phyloP scores from a whole-genome alignment of 2,113 vertebrate species.

The Semicossyphus pulcher region DNA sequence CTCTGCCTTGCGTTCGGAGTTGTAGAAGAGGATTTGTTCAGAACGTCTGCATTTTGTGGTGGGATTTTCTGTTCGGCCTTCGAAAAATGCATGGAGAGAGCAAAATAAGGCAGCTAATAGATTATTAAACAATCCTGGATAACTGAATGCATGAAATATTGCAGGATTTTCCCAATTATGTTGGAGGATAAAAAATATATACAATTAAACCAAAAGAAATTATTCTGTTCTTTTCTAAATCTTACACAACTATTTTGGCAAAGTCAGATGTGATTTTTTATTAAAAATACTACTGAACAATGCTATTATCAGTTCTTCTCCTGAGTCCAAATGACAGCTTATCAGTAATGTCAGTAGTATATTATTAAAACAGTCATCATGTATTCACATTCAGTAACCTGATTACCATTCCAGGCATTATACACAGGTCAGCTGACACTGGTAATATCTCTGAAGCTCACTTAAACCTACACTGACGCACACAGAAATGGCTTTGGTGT shows the following conservation, averaged over 20 bases:
- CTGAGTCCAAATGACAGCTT: not conserved
- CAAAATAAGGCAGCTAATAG: not conserved
- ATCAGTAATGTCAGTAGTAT: not conserved
- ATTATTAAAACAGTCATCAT: slow-evolving; percentile 5
- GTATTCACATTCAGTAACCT: slow-evolving; percentile 12
- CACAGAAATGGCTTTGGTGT: slow-evolving; percentile 32
- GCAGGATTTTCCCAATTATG: no score
- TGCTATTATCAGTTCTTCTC: no score
- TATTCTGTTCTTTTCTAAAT: no score
- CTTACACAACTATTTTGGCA: no score
- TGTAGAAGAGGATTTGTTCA: slow-evolving; percentile 8
- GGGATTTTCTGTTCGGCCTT: slow-evolving; percentile 41
- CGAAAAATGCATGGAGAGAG: slow-evolving; percentile 1
- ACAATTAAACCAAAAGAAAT: no score
- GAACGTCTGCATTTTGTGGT: slow-evolving; percentile 20
- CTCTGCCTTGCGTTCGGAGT: slow-evolving; percentile 32
- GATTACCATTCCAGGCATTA: slow-evolving; percentile 11
- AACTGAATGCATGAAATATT: not conserved
- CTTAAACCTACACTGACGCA: slow-evolving; percentile 30
- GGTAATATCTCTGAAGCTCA: slow-evolving; percentile 56
- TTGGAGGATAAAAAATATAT: no score
- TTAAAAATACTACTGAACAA: no score
- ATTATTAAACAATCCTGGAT: not conserved
- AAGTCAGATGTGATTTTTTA: no score
- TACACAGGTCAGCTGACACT: slow-evolving; percentile 56